Conservation (phyloP, 2,113 vertebrate species). For the Callocephalon fimbriatum region DNA sequence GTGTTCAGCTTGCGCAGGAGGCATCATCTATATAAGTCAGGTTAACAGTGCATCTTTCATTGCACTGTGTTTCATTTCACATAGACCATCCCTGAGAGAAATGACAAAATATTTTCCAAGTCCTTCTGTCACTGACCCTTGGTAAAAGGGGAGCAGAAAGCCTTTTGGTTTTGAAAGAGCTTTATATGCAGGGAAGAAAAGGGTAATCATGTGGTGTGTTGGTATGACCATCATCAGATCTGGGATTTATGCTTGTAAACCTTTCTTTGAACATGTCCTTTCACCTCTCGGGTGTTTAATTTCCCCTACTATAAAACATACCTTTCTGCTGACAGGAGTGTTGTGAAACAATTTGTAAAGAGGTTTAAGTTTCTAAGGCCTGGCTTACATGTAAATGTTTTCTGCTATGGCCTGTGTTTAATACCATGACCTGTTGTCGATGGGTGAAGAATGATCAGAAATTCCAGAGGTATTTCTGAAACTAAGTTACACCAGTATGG, state of each 20-base stretch:
- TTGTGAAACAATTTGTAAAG: conserved; percentile 39
- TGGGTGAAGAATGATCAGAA: neutral
- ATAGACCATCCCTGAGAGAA: neutral
- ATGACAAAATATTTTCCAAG: neutral
- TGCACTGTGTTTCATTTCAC: neutral
- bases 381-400: neutral
- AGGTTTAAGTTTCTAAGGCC: neutral
- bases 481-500: neutral
- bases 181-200: neutral
- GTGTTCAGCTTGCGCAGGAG: neutral
- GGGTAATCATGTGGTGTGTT: conserved; percentile 3
- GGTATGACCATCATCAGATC: conserved; percentile 33
- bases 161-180: neutral
- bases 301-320: conserved; percentile 3
- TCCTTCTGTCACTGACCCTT: neutral
- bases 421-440: neutral
- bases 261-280: neutral
- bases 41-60: neutral
- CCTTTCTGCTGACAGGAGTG: neutral
- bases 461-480: neutral
- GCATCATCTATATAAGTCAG: too few species aligned
- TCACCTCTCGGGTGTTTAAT: conserved; percentile 23
- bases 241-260: neutral
- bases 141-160: neutral
- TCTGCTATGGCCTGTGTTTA: neutral